Conservation (phyloP, 2,797 vertebrate species). For the Buceros bicornis region DNA sequence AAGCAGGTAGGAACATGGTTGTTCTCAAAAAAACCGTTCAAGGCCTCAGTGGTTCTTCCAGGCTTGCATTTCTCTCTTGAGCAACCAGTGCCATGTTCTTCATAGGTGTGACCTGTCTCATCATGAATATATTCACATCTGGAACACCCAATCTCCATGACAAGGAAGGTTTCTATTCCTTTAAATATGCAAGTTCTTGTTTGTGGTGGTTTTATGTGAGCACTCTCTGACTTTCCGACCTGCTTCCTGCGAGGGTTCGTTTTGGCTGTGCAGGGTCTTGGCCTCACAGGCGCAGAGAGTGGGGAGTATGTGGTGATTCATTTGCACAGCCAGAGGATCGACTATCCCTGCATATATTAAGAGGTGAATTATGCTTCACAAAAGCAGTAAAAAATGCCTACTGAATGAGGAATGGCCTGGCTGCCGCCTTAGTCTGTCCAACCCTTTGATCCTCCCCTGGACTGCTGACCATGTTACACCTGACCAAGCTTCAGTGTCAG, state of each 20-base stretch:
- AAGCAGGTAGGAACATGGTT: not conserved
- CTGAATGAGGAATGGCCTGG: constrained; percentile 10
- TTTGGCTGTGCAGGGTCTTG: not conserved
- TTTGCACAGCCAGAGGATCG: constrained; percentile 5
- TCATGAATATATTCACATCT: not conserved
- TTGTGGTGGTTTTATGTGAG: not conserved
- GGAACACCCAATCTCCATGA: not conserved
- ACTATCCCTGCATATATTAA: constrained; percentile 6
- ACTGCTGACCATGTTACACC: not conserved
- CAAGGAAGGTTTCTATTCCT: not conserved
- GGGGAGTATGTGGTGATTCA: not conserved
- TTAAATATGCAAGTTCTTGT: not conserved
- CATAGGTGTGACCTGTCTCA: accelerated
- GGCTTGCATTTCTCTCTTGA: not conserved
- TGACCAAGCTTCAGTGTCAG: constrained; percentile 21
- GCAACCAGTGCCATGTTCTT: not conserved
- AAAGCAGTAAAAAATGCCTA: constrained; percentile 18
- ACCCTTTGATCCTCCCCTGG: constrained; percentile 13
- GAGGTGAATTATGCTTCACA: constrained; percentile 40
- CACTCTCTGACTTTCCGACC: not conserved
- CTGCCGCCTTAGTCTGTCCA: not conserved
- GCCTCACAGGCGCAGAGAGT: not conserved
- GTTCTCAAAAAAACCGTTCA: not conserved
- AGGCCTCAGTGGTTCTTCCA: not conserved
- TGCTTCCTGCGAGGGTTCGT: not conserved